A percentile compares a stretch with the other conserved stretches of the same genome.
Conservation (phyloP, 1,140 invertebrate species). For the Pemphigus obesinymphae region DNA sequence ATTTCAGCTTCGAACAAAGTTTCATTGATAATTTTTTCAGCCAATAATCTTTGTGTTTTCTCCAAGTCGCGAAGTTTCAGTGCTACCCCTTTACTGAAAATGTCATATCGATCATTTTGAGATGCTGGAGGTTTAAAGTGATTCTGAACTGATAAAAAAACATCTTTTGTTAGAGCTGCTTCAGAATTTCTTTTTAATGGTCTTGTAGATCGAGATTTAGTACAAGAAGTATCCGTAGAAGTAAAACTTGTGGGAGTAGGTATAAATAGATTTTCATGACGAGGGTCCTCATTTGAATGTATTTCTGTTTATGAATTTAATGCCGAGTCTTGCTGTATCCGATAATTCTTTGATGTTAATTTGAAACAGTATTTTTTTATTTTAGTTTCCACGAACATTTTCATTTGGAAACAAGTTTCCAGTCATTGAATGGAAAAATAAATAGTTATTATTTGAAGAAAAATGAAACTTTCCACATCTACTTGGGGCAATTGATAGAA, state of each 20-base stretch:
- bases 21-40: slow-evolving; percentile 34
- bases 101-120: slow-evolving; percentile 20
- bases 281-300: background rate
- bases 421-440: slow-evolving; percentile 47
- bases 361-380: slow-evolving; percentile 31
- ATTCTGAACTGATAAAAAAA: slow-evolving; percentile 3
- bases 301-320: background rate
- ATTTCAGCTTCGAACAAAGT: slow-evolving; percentile 20
- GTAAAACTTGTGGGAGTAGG: slow-evolving; percentile 2
- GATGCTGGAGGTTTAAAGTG: slow-evolving; percentile 22
- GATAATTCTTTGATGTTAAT: background rate
- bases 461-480: slow-evolving; percentile 53
- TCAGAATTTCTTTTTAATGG: slow-evolving; percentile 25
- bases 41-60: slow-evolving; percentile 6
- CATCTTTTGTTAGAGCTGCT: slow-evolving; percentile 15
- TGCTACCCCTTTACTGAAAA: slow-evolving; percentile 6
- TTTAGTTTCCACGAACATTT: slow-evolving; percentile 45
- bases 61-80: slow-evolving; percentile 3
- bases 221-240: background rate
- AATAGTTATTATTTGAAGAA: slow-evolving; percentile 49
- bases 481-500: slow-evolving; percentile 51
- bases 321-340: background rate
- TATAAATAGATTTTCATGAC: background rate
- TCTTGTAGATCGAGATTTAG: slow-evolving; percentile 9
- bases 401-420: too few relatives aligned